Evolutionary conservation across 2,888 invertebrate genomes (phyloP), one percentile per base, ranked within the genome.

Genomic region (Parascotia fuliginaria): DNA sequence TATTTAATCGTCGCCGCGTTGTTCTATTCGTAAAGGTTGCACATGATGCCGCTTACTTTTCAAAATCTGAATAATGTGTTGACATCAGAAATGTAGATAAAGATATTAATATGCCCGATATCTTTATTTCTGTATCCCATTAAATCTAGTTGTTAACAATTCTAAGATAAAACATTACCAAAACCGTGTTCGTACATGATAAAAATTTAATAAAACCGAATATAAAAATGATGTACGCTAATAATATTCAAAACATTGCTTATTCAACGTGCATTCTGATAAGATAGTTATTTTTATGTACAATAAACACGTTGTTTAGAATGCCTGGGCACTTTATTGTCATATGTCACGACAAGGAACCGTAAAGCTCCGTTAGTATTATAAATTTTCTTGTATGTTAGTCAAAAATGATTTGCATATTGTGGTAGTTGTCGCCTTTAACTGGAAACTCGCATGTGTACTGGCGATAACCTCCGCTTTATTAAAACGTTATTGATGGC

Each of bases 281-380:
- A 74, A 74, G 76, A 81, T 76, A 79, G 73, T 76, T 74, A 79
- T 79, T 79, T 77, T 77, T 70, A 77, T 73, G 76, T 75, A 77
- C 81, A 78, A 87, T 89, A 85, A 89, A 86, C 89, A 88, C 83
- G 83, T 85, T 83, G 83, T 90, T 84, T 75, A 57, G 71, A 76
- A 85, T 79, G 75, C 75, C 72, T 68, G 65, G 60, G 70, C 67
- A 75, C 67, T 85, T 89, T 85, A 91, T 85, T 78, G 81, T 84
- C 82, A 79, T 75, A 78, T 85, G 84, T 83, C 91, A 91, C 87
- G 90, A 60, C 74, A 89, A 79, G 66, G 65, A 68, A 80, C 77
- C 75, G 80, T 81, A 85, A 84, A 86, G 76, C 60, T 67, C 75
- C 71, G 80, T 75, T 77, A 75, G 67, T 68, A 65, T 67, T 73